These are phyloP conservation scores for Baronia brevicornis DNA, from an alignment of 2,888 invertebrate species.

Conservation along the genomic window DNA sequence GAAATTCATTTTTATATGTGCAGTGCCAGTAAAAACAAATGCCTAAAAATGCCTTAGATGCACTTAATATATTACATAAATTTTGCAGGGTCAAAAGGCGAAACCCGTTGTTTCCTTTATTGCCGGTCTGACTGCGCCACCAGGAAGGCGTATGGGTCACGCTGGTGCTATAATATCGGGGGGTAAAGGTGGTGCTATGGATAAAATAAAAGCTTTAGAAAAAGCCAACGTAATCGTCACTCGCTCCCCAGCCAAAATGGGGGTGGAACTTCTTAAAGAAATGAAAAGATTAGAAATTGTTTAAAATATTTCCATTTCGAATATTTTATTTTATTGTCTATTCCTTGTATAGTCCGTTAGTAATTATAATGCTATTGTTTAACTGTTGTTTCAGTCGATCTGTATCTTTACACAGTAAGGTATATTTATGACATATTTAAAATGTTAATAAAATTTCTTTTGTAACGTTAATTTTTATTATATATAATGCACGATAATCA, in stretches of 20 bases:
- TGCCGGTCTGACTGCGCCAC: slow-evolving; percentile 98
- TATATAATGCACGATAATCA: no score
- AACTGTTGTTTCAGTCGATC: slow-evolving; percentile 32
- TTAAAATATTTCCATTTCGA: slow-evolving; percentile 45
- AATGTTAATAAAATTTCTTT: no score
- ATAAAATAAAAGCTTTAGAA: slow-evolving; percentile 96
- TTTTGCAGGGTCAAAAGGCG: slow-evolving; percentile 84
- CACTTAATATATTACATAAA: no score
- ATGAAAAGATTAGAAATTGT: slow-evolving; percentile 87
- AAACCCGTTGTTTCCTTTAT: slow-evolving; percentile 99
- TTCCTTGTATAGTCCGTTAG: slow-evolving; percentile 55
- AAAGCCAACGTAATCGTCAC: slow-evolving; percentile 96
- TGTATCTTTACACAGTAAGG: no score
- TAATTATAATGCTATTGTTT: slow-evolving; percentile 59
- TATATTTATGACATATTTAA: no score
- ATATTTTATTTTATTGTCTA: slow-evolving; percentile 32
- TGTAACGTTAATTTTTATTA: no score
- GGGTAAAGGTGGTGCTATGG: slow-evolving; percentile 98
- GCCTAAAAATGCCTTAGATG: no score
- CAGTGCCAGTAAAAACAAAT: no score
- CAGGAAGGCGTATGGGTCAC: slow-evolving; percentile 98
- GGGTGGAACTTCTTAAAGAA: slow-evolving; percentile 89
- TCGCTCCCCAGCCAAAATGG: slow-evolving; percentile 97
- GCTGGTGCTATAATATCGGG: slow-evolving; percentile 99
- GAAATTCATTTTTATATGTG: no score